Evolutionary conservation across 2,113 vertebrate species (phyloP).

Genomic region (Campylomormyrus tamandua): DNA sequence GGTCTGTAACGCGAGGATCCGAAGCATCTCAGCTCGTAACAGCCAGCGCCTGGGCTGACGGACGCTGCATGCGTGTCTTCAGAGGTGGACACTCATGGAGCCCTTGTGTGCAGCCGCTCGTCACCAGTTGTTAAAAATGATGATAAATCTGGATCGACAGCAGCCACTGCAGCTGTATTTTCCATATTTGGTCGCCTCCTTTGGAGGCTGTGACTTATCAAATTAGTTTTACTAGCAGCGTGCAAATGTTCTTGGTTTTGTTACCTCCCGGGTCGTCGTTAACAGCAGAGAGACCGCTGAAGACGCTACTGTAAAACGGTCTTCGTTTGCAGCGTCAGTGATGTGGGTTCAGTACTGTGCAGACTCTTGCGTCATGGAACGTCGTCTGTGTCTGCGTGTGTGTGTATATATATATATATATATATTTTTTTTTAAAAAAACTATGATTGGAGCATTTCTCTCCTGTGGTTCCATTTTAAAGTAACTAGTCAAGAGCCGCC

Average conservation of each 20-base stretch:
- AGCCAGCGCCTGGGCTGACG: not conserved
- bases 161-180: not conserved
- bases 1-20: not conserved
- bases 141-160: not conserved
- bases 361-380: not conserved
- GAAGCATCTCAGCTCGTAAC: not conserved
- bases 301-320: not conserved
- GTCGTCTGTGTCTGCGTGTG: not conserved
- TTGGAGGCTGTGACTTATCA: not conserved
- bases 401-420: too few relatives aligned
- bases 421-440: too few relatives aligned
- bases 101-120: too few relatives aligned
- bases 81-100: not conserved
- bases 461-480: not conserved
- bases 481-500: not conserved
- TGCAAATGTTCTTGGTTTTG: not conserved
- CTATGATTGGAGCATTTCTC: not conserved
- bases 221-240: not conserved
- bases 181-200: not conserved
- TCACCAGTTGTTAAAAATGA: not conserved
- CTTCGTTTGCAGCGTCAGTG: not conserved
- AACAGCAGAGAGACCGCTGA: not conserved
- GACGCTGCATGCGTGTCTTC: not conserved
- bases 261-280: conserved; percentile 10
- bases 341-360: not conserved